A percentile compares a stretch with the other conserved stretches of the same genome.
Conservation (phyloP, 2,797 vertebrate genomes). For the Eutrigla gurnardus region DNA sequence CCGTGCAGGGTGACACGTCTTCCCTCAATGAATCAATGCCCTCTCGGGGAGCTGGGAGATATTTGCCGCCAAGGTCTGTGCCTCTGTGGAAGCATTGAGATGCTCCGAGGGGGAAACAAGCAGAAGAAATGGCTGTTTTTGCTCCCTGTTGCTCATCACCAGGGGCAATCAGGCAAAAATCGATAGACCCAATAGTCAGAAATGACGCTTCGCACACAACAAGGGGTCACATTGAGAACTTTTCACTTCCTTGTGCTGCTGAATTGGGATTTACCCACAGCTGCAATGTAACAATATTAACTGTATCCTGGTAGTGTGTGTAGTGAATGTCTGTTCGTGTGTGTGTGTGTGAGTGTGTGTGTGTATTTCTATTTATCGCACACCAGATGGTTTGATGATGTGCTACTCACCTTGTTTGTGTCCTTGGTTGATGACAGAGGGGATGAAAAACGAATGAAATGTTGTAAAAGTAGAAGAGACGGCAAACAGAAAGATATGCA, state of each 20-base stretch:
- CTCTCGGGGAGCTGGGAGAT: conserved; percentile 63
- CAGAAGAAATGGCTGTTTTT: conserved; percentile 47
- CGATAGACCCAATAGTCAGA: conserved; percentile 58
- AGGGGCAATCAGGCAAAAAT: conserved; percentile 44
- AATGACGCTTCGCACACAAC: conserved; percentile 45
- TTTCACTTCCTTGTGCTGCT: conserved; percentile 53
- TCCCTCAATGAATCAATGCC: conserved; percentile 71
- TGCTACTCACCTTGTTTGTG: conserved; percentile 72
- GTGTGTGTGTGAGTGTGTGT: conserved; percentile 13
- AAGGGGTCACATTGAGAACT: conserved; percentile 73
- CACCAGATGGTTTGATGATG: conserved; percentile 74
- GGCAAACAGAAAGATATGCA: background rate
- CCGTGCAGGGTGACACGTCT: conserved; percentile 74
- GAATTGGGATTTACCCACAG: conserved; percentile 56
- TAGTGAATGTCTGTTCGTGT: conserved; percentile 15
- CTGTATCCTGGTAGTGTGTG: conserved; percentile 33
- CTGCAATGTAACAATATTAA: conserved; percentile 37
- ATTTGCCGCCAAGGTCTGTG: conserved; percentile 48
- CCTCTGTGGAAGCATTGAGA: conserved; percentile 35
- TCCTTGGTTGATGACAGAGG: conserved; percentile 63
- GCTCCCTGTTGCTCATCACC: conserved; percentile 52
- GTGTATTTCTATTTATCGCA: conserved; percentile 39
- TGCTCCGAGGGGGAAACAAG: conserved; percentile 25
- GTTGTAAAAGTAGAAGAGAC: conserved; percentile 21
- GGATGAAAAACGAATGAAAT: conserved; percentile 46